phyloP scores from a whole-genome alignment of 2,888 invertebrate species.

The Syrphus vitripennis region DNA sequence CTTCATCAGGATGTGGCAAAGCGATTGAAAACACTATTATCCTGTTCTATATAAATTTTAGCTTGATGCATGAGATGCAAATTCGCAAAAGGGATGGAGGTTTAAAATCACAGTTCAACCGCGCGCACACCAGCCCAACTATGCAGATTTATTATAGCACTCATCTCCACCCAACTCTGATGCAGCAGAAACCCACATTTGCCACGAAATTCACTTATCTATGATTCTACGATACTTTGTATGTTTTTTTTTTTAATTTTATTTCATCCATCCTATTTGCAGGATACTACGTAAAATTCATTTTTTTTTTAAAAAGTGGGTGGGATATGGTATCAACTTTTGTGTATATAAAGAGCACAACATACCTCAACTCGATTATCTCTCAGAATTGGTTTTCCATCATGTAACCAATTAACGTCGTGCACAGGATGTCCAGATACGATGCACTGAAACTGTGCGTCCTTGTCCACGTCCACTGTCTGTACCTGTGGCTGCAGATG shows the following conservation, averaged over 20 bases:
- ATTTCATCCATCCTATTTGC: not conserved
- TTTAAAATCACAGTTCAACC: slow-evolving; percentile 42
- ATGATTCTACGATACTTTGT: slow-evolving; percentile 35
- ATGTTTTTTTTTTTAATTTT: not conserved
- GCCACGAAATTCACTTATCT: slow-evolving; percentile 54
- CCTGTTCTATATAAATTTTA: slow-evolving; percentile 56
- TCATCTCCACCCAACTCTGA: not conserved
- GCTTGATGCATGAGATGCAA: slow-evolving; percentile 33
- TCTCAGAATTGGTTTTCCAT: slow-evolving; percentile 85
- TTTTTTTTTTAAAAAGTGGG: not conserved
- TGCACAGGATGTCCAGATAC: slow-evolving; percentile 93
- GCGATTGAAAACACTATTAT: slow-evolving; percentile 45
- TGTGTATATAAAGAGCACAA: not conserved
- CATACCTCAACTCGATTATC: slow-evolving; percentile 84
- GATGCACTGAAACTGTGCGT: slow-evolving; percentile 93
- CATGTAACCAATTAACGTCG: slow-evolving; percentile 90
- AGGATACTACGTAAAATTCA: not conserved
- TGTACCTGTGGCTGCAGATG: slow-evolving; percentile 90
- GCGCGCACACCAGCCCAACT: slow-evolving; percentile 5
- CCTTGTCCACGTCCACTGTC: slow-evolving; percentile 92
- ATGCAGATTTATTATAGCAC: slow-evolving; percentile 3
- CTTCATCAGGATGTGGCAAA: not conserved
- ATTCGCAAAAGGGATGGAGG: not conserved
- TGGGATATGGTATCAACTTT: not conserved
- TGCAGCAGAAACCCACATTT: slow-evolving; percentile 35